phyloP scores from a whole-genome alignment of 2,888 invertebrate genomes.

The Unio pictorum region DNA sequence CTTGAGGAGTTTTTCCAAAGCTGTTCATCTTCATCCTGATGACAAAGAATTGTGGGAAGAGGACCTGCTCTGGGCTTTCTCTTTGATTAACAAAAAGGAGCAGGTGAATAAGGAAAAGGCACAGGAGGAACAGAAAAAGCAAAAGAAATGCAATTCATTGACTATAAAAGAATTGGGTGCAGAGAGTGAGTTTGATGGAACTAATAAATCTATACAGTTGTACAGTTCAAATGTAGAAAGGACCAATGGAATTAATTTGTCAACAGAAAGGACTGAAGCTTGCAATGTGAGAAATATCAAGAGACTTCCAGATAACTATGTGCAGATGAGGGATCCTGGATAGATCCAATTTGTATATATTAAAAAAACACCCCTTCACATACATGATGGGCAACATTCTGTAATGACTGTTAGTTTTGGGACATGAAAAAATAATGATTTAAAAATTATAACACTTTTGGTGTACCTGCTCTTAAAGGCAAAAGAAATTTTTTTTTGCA shows the following conservation, averaged over 20 bases:
- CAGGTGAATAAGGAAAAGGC: constrained; percentile 32
- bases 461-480: no score
- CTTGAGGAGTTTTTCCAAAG: constrained; percentile 65
- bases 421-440: no score
- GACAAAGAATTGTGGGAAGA: constrained; percentile 69
- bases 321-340: constrained; percentile 45
- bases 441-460: no score
- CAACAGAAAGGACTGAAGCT: constrained; percentile 2
- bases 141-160: constrained; percentile 8
- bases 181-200: constrained; percentile 2
- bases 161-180: constrained; percentile 2
- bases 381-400: no score
- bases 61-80: constrained; percentile 65
- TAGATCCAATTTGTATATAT: no score
- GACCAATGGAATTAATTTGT: not conserved
- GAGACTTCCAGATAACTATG: constrained; percentile 38
- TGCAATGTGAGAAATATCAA: constrained; percentile 10
- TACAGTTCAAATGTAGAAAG: constrained; percentile 2
- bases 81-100: constrained; percentile 37
- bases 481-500: no score
- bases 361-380: no score
- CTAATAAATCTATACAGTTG: not conserved
- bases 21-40: constrained; percentile 68
- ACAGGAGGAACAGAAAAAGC: constrained; percentile 11
- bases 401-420: no score